Conservation (phyloP, 2,113 vertebrate genomes). For the Saccopteryx leptura region DNA sequence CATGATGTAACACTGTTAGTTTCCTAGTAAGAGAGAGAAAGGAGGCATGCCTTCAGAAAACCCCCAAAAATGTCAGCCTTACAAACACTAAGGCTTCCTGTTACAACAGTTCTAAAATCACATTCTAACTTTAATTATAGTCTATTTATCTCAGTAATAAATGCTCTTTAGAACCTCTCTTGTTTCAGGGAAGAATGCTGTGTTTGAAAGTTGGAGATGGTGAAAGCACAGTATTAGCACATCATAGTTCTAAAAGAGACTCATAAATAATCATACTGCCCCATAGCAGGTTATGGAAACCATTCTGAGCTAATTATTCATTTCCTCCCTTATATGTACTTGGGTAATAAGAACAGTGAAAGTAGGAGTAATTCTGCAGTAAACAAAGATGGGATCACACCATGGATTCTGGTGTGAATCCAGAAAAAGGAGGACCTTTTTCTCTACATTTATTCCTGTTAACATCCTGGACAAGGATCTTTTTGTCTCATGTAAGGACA, state of each 20-base stretch:
- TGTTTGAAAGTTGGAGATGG: background rate
- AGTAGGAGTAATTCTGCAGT: background rate
- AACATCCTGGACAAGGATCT: background rate
- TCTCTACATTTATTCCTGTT: background rate
- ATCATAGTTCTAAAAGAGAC: background rate
- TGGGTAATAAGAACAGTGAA: background rate
- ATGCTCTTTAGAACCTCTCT: constrained; percentile 1
- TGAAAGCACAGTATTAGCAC: constrained; percentile 8
- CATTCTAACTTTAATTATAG: constrained; percentile 8
- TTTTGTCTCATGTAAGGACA: background rate
- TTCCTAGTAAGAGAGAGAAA: background rate
- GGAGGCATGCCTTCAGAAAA: background rate
- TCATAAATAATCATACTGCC: background rate
- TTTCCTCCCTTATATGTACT: background rate
- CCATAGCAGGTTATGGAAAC: background rate
- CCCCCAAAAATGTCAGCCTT: background rate
- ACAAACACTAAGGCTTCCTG: background rate
- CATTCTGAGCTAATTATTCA: background rate
- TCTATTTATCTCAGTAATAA: constrained; percentile 46
- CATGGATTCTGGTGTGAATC: background rate
- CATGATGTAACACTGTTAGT: background rate
- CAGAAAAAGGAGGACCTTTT: too few species aligned
- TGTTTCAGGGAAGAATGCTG: background rate
- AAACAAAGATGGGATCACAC: background rate
- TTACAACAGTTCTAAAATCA: background rate